Evolutionary conservation across 2,888 invertebrate genomes (phyloP).

Genomic region (Nematopogon swammerdamellus): DNA sequence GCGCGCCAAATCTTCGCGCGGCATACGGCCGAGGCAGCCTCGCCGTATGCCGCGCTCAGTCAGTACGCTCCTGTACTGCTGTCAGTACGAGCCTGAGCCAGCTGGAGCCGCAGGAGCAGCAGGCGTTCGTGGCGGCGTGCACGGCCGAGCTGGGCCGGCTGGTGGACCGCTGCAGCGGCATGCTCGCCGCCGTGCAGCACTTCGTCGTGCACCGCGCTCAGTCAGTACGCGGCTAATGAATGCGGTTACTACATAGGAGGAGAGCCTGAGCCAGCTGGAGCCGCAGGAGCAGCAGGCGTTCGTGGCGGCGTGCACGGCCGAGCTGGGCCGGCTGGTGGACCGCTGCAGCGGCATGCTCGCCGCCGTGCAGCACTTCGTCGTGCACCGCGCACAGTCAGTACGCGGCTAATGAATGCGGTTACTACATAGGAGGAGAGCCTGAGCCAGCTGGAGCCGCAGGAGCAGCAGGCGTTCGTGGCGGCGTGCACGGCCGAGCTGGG

Average conservation of each 20-base stretch:
- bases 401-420: too few relatives aligned
- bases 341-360: constrained; percentile 11
- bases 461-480: constrained; percentile 8
- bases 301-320: constrained; percentile 15
- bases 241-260: too few relatives aligned
- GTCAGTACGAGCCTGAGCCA: constrained; percentile 6
- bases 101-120: constrained; percentile 6
- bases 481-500: constrained; percentile 17
- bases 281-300: constrained; percentile 5
- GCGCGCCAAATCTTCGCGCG: too few relatives aligned
- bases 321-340: constrained; percentile 14
- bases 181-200: constrained; percentile 12
- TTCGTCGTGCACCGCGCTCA: background rate
- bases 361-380: constrained; percentile 9
- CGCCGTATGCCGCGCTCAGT: too few relatives aligned
- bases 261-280: constrained; percentile 5
- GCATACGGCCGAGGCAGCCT: too few relatives aligned
- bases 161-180: constrained; percentile 9
- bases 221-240: too few relatives aligned
- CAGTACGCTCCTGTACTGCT: background rate
- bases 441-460: constrained; percentile 4
- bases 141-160: constrained; percentile 16
- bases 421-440: too few relatives aligned
- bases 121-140: constrained; percentile 12
- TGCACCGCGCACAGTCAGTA: background rate